These are phyloP conservation scores for Mylabris phalerata DNA, from an alignment of 1,140 invertebrate species.

Conservation along the genomic window DNA sequence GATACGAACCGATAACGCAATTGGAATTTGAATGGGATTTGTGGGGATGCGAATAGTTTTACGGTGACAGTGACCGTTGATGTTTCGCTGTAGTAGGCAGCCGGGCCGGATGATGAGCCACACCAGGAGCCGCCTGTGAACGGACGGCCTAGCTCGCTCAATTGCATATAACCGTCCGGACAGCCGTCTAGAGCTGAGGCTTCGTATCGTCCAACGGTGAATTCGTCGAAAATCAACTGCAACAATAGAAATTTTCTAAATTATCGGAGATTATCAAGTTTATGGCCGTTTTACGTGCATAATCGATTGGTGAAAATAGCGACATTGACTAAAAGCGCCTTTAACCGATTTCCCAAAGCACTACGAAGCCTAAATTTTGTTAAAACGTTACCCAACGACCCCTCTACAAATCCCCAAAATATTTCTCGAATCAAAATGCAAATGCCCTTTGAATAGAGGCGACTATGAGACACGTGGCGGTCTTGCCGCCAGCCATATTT, in stretches of 20 bases:
- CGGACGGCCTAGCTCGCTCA: constrained; percentile 71
- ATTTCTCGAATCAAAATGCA: no score
- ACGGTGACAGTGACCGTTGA: constrained; percentile 73
- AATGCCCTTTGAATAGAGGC: no score
- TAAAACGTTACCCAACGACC: no score
- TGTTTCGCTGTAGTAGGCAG: constrained; percentile 80
- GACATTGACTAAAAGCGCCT: no score
- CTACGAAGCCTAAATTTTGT: no score
- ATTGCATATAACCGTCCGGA: constrained; percentile 77
- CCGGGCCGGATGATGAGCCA: constrained; percentile 62
- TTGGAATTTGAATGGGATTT: constrained; percentile 64
- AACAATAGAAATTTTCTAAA: constrained; percentile 24
- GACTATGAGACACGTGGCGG: no score
- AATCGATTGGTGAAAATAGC: no score
- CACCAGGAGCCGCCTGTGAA: constrained; percentile 82
- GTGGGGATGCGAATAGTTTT: constrained; percentile 56
- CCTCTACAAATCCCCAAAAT: no score
- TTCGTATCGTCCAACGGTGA: constrained; percentile 71
- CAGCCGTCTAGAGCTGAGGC: constrained; percentile 57
- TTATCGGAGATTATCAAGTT: no score
- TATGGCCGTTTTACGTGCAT: no score
- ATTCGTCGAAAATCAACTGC: constrained; percentile 74
- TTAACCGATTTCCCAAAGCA: no score
- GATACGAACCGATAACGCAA: constrained; percentile 73
- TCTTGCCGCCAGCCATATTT: no score